A percentile compares a stretch with the other conserved stretches of the same genome.
These are phyloP conservation scores for Pipra filicauda DNA, from an alignment of 2,113 vertebrate genomes.

Conservation along the genomic window DNA sequence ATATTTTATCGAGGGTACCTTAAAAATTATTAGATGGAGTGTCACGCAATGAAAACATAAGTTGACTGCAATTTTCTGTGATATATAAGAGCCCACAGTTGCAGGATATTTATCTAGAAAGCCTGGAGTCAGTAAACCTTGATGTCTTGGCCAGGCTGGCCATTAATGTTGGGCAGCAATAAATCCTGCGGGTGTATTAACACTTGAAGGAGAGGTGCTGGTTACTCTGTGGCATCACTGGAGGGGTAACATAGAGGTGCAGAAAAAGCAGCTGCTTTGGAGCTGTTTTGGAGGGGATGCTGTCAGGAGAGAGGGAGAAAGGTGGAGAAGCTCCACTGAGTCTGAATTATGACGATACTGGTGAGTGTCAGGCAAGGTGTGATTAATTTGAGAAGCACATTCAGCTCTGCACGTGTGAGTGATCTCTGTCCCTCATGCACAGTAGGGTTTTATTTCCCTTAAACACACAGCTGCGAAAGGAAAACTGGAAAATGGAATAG, in stretches of 20 bases:
- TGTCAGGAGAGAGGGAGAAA: neutral
- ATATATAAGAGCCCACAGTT: neutral
- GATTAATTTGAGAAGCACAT: neutral
- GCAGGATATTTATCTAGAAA: neutral
- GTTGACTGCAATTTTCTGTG: neutral
- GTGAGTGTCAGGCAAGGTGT: neutral
- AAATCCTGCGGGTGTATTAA: neutral
- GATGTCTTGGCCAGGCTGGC: neutral
- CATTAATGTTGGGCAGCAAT: neutral
- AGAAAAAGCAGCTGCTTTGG: neutral
- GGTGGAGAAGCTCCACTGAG: neutral
- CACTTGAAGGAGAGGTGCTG: neutral
- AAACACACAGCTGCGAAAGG: neutral
- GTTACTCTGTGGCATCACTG: neutral
- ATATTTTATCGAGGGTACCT: neutral
- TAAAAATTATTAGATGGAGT: neutral
- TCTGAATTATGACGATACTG: accelerated
- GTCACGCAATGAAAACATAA: neutral
- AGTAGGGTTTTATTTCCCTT: neutral
- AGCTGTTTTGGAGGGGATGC: neutral
- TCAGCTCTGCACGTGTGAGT: neutral
- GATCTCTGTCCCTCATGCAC: neutral
- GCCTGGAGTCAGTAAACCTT: slow-evolving; percentile 7
- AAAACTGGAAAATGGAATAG: neutral
- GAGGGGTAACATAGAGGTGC: neutral